phyloP scores from a whole-genome alignment of 64 coral and sea anemone genomes.

The Actinia tenebrosa region DNA sequence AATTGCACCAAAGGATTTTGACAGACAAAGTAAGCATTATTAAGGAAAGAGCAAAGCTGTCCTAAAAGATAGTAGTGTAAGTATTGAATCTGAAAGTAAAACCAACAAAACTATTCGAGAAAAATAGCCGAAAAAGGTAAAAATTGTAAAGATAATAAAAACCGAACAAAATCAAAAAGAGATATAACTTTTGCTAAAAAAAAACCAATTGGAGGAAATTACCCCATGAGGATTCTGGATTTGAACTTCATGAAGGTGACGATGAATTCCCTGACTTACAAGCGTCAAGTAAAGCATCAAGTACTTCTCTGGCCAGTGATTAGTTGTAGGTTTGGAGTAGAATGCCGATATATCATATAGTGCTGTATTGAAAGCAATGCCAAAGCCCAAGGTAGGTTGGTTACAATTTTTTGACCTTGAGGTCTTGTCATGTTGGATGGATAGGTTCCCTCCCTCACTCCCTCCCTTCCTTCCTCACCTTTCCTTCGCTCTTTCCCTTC shows the following conservation, averaged over 20 bases:
- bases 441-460: too few relatives aligned
- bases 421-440: too few relatives aligned
- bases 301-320: neutral
- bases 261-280: conserved; percentile 46
- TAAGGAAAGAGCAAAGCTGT: neutral
- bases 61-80: neutral
- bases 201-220: neutral
- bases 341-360: conserved; percentile 41
- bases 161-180: neutral
- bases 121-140: neutral
- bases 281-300: neutral
- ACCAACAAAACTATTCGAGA: neutral
- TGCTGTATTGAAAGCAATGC: conserved; percentile 36
- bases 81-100: neutral
- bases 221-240: neutral
- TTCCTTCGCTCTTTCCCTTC: too few relatives aligned
- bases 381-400: conserved; percentile 24
- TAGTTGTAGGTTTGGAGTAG: conserved; percentile 7
- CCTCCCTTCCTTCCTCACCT: too few relatives aligned
- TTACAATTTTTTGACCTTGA: too few relatives aligned
- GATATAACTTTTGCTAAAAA: neutral
- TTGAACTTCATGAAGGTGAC: neutral
- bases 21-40: neutral
- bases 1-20: neutral
- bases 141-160: neutral